A percentile compares a stretch with the other conserved stretches of the same genome.
These are phyloP conservation scores for Motacilla tschutschensis DNA, from an alignment of 2,113 vertebrate genomes.

Conservation along the genomic window DNA sequence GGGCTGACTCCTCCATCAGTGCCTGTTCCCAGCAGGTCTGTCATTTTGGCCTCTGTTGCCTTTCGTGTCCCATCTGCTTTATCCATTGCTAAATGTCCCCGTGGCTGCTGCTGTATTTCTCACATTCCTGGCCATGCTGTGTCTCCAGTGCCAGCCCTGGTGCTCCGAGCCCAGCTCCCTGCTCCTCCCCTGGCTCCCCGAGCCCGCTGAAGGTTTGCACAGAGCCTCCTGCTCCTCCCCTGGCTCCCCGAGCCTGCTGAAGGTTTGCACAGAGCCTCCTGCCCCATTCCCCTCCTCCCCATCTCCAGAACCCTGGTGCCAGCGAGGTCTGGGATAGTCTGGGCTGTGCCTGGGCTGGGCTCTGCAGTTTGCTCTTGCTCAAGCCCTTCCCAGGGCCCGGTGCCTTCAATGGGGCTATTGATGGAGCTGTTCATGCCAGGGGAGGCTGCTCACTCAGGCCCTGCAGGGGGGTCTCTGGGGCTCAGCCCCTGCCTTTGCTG, in stretches of 20 bases:
- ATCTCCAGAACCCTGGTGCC: rapidly evolving
- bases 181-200: not conserved
- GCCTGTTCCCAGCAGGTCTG: not conserved
- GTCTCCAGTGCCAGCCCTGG: not conserved
- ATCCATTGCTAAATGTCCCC: not conserved
- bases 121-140: not conserved
- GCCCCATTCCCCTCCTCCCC: not conserved
- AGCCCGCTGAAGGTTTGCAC: not conserved
- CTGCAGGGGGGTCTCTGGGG: constrained; percentile 19
- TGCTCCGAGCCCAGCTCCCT: not conserved
- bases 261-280: not conserved
- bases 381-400: not conserved
- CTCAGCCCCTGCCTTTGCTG: constrained; percentile 1
- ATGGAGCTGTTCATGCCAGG: not conserved
- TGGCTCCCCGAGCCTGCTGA: not conserved
- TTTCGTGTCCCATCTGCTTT: not conserved
- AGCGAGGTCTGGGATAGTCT: not conserved
- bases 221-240: not conserved
- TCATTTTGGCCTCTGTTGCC: not conserved
- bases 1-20: not conserved
- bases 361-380: not conserved
- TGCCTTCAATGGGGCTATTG: constrained; percentile 11
- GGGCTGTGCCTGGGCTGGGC: not conserved
- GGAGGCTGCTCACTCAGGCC: not conserved
- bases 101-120: not conserved